phyloP scores from a whole-genome alignment of 2,797 vertebrate genomes.

The Ficedula albicollis region DNA sequence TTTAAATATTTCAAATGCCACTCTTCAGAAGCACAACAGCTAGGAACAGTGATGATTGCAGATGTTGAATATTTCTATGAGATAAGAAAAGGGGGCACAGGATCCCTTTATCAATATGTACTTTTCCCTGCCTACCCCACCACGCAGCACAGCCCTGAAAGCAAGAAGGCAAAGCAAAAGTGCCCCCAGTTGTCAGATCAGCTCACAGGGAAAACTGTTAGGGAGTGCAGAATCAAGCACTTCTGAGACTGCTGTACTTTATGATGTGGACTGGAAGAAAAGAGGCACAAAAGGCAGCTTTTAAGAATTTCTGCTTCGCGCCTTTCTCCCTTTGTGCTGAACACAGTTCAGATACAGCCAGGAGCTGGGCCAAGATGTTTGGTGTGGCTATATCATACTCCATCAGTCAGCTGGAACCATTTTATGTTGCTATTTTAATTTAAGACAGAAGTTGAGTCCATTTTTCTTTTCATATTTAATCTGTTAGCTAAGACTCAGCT shows the following conservation, averaged over 20 bases:
- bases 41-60: background rate
- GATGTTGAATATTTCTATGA: background rate
- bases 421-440: conserved; percentile 61
- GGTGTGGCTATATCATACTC: conserved; percentile 23
- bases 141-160: background rate
- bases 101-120: background rate
- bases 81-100: background rate
- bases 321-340: background rate
- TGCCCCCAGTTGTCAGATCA: background rate
- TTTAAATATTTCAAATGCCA: background rate
- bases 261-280: background rate
- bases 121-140: background rate
- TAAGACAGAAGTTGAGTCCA: conserved; percentile 41
- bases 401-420: conserved; percentile 39
- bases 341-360: background rate
- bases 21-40: background rate
- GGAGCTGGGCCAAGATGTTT: conserved; percentile 24
- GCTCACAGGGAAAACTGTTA: background rate
- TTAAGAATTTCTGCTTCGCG: background rate
- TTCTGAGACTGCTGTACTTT: background rate
- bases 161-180: background rate
- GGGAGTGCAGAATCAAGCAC: background rate
- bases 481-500: conserved; percentile 14
- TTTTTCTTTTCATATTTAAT: conserved; percentile 54
- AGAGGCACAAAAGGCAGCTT: background rate